Evolutionary conservation across 2,113 vertebrate genomes (phyloP).

Genomic region (Paratilapia polleni): DNA sequence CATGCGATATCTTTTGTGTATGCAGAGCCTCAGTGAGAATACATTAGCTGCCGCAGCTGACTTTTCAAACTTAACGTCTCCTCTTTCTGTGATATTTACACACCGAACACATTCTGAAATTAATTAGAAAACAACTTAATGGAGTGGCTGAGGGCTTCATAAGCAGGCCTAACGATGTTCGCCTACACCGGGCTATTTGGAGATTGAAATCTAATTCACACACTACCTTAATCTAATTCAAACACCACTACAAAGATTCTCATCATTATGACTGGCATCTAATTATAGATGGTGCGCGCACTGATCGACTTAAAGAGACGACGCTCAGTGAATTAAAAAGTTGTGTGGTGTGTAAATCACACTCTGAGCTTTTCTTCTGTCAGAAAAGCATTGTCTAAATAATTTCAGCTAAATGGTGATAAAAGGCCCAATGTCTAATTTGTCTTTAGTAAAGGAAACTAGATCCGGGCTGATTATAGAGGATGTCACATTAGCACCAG

Average conservation of each 20-base stretch:
- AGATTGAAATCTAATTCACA: conserved; percentile 65
- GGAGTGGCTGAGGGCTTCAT: conserved; percentile 56
- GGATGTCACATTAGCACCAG: conserved; percentile 38
- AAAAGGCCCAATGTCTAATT: conserved; percentile 53
- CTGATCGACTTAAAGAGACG: conserved; percentile 30
- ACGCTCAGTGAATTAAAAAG: conserved; percentile 35
- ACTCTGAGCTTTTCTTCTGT: conserved; percentile 20
- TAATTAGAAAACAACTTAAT: conserved; percentile 63
- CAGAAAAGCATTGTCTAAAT: conserved; percentile 45
- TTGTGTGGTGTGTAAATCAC: conserved; percentile 26
- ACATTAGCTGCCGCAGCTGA: conserved; percentile 18
- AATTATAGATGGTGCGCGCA: conserved; percentile 49
- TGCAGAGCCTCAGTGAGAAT: conserved; percentile 13
- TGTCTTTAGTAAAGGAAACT: conserved; percentile 41
- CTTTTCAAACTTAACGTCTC: conserved; percentile 18
- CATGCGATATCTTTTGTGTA: background rate
- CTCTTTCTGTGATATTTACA: conserved; percentile 48
- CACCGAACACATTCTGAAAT: conserved; percentile 33
- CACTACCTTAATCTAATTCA: conserved; percentile 64
- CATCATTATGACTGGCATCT: conserved; percentile 66
- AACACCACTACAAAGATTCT: conserved; percentile 57
- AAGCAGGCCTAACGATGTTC: conserved; percentile 34
- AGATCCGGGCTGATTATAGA: conserved; percentile 40
- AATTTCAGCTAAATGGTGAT: conserved; percentile 41
- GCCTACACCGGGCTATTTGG: conserved; percentile 52